phyloP scores from a whole-genome alignment of 2,113 vertebrate genomes.

The Dicentrarchus labrax region DNA sequence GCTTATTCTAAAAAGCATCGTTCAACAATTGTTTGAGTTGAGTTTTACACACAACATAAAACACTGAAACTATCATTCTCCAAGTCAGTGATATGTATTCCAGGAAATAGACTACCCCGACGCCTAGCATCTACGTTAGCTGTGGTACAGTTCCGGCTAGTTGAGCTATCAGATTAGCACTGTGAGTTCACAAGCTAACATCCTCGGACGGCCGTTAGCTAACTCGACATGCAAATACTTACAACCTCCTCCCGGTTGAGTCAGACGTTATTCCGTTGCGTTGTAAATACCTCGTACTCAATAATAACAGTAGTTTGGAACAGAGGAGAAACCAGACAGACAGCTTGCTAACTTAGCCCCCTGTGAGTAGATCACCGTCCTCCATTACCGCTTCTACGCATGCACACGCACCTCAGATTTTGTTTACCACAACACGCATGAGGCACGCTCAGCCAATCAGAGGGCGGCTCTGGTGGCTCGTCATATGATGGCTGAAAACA shows the following conservation, averaged over 20 bases:
- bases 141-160: slow-evolving; percentile 42
- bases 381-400: slow-evolving; percentile 73
- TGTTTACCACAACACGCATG: slow-evolving; percentile 82
- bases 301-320: background rate
- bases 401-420: slow-evolving; percentile 61
- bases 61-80: background rate
- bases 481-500: background rate
- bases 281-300: background rate
- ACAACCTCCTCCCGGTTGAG: slow-evolving; percentile 39
- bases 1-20: rapidly evolving
- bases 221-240: slow-evolving; percentile 33
- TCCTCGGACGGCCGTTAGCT: background rate
- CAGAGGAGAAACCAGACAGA: slow-evolving; percentile 16
- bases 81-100: background rate
- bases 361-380: slow-evolving; percentile 38
- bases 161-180: slow-evolving; percentile 57
- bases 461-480: background rate
- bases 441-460: slow-evolving; percentile 76
- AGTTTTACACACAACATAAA: background rate
- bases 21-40: background rate
- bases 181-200: slow-evolving; percentile 40
- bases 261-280: background rate
- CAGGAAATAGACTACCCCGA: slow-evolving; percentile 58
- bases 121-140: slow-evolving; percentile 24
- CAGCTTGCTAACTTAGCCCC: slow-evolving; percentile 50